phyloP scores from a whole-genome alignment of 2,888 invertebrate species.

The Sarcophaga carnaria region DNA sequence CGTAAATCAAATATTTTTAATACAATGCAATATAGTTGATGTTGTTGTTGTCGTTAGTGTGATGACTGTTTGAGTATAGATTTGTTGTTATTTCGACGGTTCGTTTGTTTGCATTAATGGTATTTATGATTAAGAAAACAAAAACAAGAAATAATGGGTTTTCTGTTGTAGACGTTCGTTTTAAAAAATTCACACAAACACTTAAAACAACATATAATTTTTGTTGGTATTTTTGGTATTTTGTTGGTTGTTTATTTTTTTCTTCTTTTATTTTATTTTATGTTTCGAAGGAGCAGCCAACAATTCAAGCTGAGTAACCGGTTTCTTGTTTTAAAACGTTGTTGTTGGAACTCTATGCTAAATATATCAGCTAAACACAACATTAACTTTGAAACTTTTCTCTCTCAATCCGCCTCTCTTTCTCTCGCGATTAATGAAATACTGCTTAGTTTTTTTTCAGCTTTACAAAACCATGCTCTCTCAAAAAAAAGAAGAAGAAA shows the following conservation, averaged over 20 bases:
- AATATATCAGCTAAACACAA: background rate
- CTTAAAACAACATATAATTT: slow-evolving; percentile 36
- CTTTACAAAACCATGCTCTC: background rate
- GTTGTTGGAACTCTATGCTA: background rate
- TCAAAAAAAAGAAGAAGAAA: background rate
- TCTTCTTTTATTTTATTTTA: background rate
- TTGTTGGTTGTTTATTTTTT: slow-evolving; percentile 29
- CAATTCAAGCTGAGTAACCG: slow-evolving; percentile 50
- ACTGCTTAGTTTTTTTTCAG: too few species aligned
- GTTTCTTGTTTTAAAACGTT: slow-evolving; percentile 46
- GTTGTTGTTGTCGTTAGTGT: slow-evolving; percentile 8
- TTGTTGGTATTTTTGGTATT: slow-evolving; percentile 40
- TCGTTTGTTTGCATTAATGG: slow-evolving; percentile 67
- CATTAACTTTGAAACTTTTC: slow-evolving; percentile 24
- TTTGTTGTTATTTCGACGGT: slow-evolving; percentile 50
- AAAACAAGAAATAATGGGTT: slow-evolving; percentile 42
- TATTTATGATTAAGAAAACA: slow-evolving; percentile 69
- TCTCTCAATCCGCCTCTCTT: slow-evolving; percentile 10
- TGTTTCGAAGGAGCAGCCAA: slow-evolving; percentile 57
- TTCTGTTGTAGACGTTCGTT: slow-evolving; percentile 36
- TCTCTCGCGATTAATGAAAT: slow-evolving; percentile 5
- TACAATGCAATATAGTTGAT: slow-evolving; percentile 36
- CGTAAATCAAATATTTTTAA: slow-evolving; percentile 46
- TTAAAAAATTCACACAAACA: background rate
- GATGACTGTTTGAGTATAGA: slow-evolving; percentile 32